Conservation (phyloP, 2,888 invertebrate genomes). For the Ornithoptera priamus region DNA sequence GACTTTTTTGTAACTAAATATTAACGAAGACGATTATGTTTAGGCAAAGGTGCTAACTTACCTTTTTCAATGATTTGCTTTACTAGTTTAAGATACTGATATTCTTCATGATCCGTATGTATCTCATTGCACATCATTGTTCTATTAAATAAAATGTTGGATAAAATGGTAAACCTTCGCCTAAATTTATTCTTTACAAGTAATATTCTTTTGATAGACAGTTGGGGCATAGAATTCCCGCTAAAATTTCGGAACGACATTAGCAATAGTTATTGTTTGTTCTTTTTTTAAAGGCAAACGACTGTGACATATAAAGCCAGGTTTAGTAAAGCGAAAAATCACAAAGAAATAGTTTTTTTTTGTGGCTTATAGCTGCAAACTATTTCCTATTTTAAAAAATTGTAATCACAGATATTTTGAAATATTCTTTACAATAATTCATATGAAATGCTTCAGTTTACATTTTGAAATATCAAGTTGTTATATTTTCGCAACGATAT, state of each 20-base stretch:
- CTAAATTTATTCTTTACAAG: neutral
- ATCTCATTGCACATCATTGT: slow-evolving; percentile 18
- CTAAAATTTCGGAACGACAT: neutral
- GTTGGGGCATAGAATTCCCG: neutral
- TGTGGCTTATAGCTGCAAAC: too few species aligned
- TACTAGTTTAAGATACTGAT: slow-evolving; percentile 83
- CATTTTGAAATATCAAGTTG: too few species aligned
- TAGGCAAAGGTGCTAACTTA: slow-evolving; percentile 32
- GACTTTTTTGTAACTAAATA: neutral
- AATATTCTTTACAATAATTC: too few species aligned
- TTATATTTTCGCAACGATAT: too few species aligned
- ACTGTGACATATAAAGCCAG: too few species aligned
- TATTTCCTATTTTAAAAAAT: too few species aligned
- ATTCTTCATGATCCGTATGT: slow-evolving; percentile 81
- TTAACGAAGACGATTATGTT: neutral
- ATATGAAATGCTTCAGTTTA: too few species aligned
- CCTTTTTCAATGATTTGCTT: slow-evolving; percentile 64
- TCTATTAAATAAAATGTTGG: neutral
- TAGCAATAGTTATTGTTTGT: too few species aligned
- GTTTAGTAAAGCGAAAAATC: too few species aligned
- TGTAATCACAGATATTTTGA: too few species aligned
- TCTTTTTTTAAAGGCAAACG: too few species aligned
- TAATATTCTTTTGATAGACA: neutral
- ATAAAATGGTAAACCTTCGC: neutral
- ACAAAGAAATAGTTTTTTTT: too few species aligned